Evolutionary conservation across 2,113 vertebrate species (phyloP), one percentile per base, ranked within the genome.

Genomic region (Argyrosomus japonicus): DNA sequence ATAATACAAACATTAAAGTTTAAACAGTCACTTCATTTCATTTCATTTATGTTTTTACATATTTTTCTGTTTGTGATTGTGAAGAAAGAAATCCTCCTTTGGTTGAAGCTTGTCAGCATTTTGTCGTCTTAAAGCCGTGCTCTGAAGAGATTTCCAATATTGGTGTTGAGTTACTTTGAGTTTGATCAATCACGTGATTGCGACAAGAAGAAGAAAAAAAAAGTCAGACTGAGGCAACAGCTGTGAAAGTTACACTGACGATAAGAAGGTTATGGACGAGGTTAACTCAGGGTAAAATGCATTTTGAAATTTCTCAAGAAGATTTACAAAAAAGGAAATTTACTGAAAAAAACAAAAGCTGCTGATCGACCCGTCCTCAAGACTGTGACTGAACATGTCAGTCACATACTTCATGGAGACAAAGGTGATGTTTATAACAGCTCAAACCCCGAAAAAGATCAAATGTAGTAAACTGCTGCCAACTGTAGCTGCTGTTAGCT

Each of bases 101-200:
- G 45, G 1, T 7, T 50, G 18, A 50, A 6, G 18, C 5, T 53
- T 12, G 45, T 51, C 21, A 9, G 50, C 70, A 61, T n/a, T 11
- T 21, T 11, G 53, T 54, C 15, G 1, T 57, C 40, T 18, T 40
- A 23, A 27, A 14, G n/a, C 21, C 6, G 10, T 65, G 15, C 14
- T 15, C 10, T 21, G 6, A 19, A 56, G 18, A 11, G 54, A 17
- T 51, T 53, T 67, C 45, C 40, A 21, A 8, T 11, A 0, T 10
- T 8, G 2, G n/a, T 10, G 23, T 18, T 54, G 27, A 67, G 45
- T n/a, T 32, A 3, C 15, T 57, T 21, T 57, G 58, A 53, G 21
- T 40, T 19, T 19, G 7, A 36, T 3, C 25, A 61, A 13, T 72
- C 84, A 81, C 10, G 51, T 56, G 75, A 71, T 54, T 32, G 5